These are phyloP conservation scores for Piaya cayana DNA, from an alignment of 2,113 vertebrate genomes.

Conservation along the genomic window DNA sequence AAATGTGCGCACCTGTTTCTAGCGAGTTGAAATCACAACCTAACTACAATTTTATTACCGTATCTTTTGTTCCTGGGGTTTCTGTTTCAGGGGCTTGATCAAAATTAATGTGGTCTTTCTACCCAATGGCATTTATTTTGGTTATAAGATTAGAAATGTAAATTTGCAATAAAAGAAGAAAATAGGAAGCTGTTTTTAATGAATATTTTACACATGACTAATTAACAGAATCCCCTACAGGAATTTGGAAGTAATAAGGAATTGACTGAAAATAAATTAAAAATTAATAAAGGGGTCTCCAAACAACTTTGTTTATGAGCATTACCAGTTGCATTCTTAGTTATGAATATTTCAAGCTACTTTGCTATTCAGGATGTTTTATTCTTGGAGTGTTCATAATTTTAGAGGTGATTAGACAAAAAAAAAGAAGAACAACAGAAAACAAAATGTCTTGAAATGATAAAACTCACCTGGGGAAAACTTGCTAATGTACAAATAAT, in stretches of 20 bases:
- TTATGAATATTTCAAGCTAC: conserved; percentile 83
- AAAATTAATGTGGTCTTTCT: conserved; percentile 78
- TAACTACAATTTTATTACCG: conserved; percentile 37
- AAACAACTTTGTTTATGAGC: conserved; percentile 83
- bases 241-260: conserved; percentile 82
- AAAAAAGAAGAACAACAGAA: conserved; percentile 65
- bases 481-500: conserved; percentile 76
- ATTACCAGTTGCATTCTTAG: conserved; percentile 79
- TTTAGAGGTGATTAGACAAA: conserved; percentile 80
- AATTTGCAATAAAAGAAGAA: conserved; percentile 83
- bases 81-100: conserved; percentile 72
- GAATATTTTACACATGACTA: conserved; percentile 85
- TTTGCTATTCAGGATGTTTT: conserved; percentile 79
- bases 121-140: conserved; percentile 81
- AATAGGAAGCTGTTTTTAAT: conserved; percentile 82
- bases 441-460: conserved; percentile 75
- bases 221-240: conserved; percentile 83
- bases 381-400: conserved; percentile 78
- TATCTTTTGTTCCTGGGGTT: conserved; percentile 61
- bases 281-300: conserved; percentile 84
- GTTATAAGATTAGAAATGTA: conserved; percentile 84
- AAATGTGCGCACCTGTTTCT: conserved; percentile 8
- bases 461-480: conserved; percentile 74
- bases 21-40: background rate
- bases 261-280: conserved; percentile 85